Base-by-base conservation (phyloP, 2,888 invertebrate species). In the Phania funesta region DNA sequence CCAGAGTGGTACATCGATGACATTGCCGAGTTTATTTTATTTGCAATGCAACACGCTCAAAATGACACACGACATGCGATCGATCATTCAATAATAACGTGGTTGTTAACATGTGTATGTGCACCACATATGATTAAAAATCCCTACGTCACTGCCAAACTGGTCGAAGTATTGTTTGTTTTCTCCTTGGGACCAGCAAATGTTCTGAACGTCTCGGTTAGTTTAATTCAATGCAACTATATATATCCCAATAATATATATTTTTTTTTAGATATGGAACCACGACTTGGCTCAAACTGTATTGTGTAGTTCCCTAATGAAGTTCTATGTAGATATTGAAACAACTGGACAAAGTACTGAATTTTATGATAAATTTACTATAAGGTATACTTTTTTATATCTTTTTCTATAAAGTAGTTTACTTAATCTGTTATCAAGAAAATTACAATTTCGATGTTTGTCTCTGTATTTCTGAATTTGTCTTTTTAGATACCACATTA, bases 1-100 rank as follows among this genome's bases (percentile, higher is more conserved):
- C 99, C 99, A 46, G 99, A 99, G 92, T 99, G 98, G 96, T 97
- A 98, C 91, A 94, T 99, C 86, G 99, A 99, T 91, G 99, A 99
- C 90, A 95, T 99, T 86, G 98, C 99, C 11, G 99, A 99, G 91
- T 97, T 99, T 91, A 93, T 99, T 87, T 93, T 98, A 35, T 98
- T 98, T 89, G 94, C 96, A 3, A 93, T 98, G 87, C 97, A 97
- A 92, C 96, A 95, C 89, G 94, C 94, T 65, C 95, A 96, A 11
- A 88, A 87, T 75, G 90, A 90, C 48, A 94, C 97, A 7, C 93
- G 94, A 1, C 95, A 95, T 86, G 93, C 94, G 87, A 94, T 96
- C 90, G 96, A 96, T 87, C 95, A 96, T 86, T 94, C 96, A 13
- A 93, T 99, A 84, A 94, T 98, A 83, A 95, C 96, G 32, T 97